Evolutionary conservation across 2,797 vertebrate genomes (phyloP), one percentile per base, ranked within the genome.

Genomic region (Catostomus latipinnis): DNA sequence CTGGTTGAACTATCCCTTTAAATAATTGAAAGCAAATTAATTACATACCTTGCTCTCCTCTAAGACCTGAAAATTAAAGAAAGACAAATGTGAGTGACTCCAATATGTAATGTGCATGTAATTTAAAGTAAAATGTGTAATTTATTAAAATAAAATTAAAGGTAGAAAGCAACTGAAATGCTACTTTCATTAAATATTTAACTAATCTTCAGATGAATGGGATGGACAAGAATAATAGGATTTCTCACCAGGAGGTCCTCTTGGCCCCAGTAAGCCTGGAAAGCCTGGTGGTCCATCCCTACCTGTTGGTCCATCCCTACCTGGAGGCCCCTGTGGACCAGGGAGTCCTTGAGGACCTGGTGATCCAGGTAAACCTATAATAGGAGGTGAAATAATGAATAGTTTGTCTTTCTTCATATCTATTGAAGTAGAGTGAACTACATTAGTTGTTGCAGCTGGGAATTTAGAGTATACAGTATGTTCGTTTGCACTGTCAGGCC

Each of bases 41-140:
- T 12, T n/a, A 74, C 72, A 0, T 87, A 96, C 95, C 95, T 92
- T 82, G 54, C 85, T 95, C 94, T 85, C 95, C 95, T 63, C 86
- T 92, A 68, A 91, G 85, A 86, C 95, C 95, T 96, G 85, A 2
- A 6, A 89, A 90, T 22, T 83, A 88, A 69, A 87, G 16, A 1
- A 83, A 12, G 63, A 7, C 72, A 67, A 57, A 65, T 11, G 14
- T 43, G 6, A 76, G 60, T 46, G 8, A 18, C 3, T 49, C 57
- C 22, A 66, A 54, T 75, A 18, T 52, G 2, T 54, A 10, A 1
- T 71, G 0, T 8, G 43, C n/a, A 5, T 53, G 34, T 53, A 18
- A 60, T 52, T 8, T 61, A 53, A 43, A 53, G 11, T 5, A 1
- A 14, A 74, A 62, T 43, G 16, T 13, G 11, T 50, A 10, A 5